Evolutionary conservation across 2,113 vertebrate genomes (phyloP).

Genomic region (Alethe castanea): DNA sequence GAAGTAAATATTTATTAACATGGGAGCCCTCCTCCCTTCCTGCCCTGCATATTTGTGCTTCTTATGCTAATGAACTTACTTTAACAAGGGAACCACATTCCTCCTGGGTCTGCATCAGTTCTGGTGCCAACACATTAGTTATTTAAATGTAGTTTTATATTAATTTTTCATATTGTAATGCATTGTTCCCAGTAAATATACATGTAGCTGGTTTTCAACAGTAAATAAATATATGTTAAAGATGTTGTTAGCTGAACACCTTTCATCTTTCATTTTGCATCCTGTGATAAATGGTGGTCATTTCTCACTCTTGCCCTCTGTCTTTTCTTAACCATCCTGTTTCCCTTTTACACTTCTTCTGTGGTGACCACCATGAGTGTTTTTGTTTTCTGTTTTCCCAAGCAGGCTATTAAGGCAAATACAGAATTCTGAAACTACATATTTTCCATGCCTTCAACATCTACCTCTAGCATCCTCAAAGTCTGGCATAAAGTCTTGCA

Average conservation of each 20-base stretch:
- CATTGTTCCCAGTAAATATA: slow-evolving; percentile 47
- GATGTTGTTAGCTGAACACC: neutral
- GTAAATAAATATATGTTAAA: slow-evolving; percentile 35
- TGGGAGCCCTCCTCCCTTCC: slow-evolving; percentile 38
- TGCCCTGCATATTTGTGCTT: slow-evolving; percentile 55
- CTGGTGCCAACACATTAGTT: slow-evolving; percentile 51
- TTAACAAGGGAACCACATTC: slow-evolving; percentile 52
- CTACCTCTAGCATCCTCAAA: neutral
- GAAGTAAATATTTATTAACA: slow-evolving; percentile 66
- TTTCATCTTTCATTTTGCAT: slow-evolving; percentile 19
- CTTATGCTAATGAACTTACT: slow-evolving; percentile 52
- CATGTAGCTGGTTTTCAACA: neutral
- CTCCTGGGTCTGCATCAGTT: slow-evolving; percentile 39
- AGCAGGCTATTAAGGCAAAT: neutral
- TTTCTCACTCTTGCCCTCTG: neutral
- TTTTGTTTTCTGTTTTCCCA: neutral
- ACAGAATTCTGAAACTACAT: neutral
- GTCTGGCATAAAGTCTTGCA: neutral
- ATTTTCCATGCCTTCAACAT: neutral
- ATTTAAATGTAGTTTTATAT: slow-evolving; percentile 61
- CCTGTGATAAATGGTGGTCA: neutral
- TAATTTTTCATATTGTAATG: slow-evolving; percentile 60
- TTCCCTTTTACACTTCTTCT: neutral
- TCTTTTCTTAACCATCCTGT: neutral
- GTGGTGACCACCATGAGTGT: neutral